Conservation (phyloP, 2,888 invertebrate genomes). For the Pherbina coryleti region DNA sequence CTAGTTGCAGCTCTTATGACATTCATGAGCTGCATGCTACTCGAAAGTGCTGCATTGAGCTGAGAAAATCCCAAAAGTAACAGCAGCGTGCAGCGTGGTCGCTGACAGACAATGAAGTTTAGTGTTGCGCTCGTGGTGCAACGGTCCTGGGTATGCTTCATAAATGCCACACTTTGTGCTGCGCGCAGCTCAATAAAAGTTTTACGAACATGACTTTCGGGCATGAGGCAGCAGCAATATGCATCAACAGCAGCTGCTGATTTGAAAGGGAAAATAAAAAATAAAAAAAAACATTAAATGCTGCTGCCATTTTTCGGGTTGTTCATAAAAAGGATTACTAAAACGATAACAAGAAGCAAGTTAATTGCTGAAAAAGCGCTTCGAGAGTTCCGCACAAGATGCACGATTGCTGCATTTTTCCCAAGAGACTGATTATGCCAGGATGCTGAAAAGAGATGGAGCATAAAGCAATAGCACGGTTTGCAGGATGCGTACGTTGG, state of each 20-base stretch:
- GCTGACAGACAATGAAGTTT: not conserved
- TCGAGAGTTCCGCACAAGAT: not conserved
- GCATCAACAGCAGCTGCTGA: not conserved
- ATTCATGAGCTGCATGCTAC: constrained; percentile 9
- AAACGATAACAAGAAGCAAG: not conserved
- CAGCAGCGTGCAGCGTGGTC: not conserved
- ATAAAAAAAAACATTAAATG: too few relatives aligned
- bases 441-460: too few relatives aligned
- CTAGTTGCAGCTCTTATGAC: not conserved
- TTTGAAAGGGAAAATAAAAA: too few relatives aligned
- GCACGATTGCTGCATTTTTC: not conserved
- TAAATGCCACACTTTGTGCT: not conserved
- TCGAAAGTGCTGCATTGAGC: not conserved
- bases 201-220: constrained; percentile 4
- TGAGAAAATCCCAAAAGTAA: not conserved
- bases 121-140: not conserved
- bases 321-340: not conserved
- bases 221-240: not conserved
- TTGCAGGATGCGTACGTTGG: too few relatives aligned
- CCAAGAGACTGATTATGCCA: not conserved
- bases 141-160: not conserved
- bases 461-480: too few relatives aligned
- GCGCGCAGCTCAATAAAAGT: constrained; percentile 19
- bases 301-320: not conserved
- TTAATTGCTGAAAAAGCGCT: constrained; percentile 1